Evolutionary conservation across 2,113 vertebrate genomes (phyloP), one percentile per base, ranked within the genome.

Genomic region (Rattus rattus): DNA sequence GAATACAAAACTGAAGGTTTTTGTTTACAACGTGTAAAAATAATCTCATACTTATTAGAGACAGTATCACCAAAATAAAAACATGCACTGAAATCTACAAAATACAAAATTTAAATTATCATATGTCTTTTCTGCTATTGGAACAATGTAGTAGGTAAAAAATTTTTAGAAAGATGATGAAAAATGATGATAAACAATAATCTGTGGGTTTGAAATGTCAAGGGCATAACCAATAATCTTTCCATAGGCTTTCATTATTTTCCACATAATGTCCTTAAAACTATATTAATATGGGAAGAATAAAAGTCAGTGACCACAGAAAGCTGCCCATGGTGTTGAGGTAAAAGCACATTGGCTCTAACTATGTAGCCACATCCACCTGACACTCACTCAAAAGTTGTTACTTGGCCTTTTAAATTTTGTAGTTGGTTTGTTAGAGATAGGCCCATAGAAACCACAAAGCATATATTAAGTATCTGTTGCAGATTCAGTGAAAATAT

Each of bases 1-100:
- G 95, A 98, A 77, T 84, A 94, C 84, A 97, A 96, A 81, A 77
- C 47, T 95, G 85, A 97, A 84, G 63, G 92, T 96, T 96, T 96
- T 56, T 95, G 94, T 98, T 94, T 97, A 96, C 67, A 93, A 96
- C 96, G 96, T 95, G 49, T 95, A 97, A 97, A 94, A 91, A 97
- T 76, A 96, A 79, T 83, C 61, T 96, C 12, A 89, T 87, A 65
- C 59, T 28, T 79, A 90, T 92, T 92, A 96, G 52, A 92, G 65
- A 96, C 88, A 52, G 80, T 90, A 95, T 94, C 47, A 89, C 2
- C 81, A 94, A 93, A 24, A 94, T 61, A 36, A n/a, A n/a, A 56
- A 81, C 56, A 91, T 63, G 26, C 3, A n/a, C 81, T 1, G 22
- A 88, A 63, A 0, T 26, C 43, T 95, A 94, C 86, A 96, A 98